Conservation (phyloP, 2,113 vertebrate species). For the Mastomys natalensis region DNA sequence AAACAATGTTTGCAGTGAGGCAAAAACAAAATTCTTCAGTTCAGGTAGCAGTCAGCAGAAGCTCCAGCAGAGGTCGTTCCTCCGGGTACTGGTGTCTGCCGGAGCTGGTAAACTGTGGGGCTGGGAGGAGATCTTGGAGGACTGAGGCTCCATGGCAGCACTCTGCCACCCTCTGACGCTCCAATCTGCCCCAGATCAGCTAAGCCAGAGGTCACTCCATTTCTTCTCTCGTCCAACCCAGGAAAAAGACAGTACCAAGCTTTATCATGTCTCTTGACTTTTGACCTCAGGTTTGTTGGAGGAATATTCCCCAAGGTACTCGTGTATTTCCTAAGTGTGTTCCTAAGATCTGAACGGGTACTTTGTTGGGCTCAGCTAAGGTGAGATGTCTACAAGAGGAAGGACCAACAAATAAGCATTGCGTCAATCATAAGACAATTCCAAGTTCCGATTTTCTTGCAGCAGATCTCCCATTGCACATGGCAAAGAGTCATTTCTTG, state of each 20-base stretch:
- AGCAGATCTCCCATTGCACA: neutral
- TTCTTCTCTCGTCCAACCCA: neutral
- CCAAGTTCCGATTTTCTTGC: no score
- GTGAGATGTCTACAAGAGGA: neutral
- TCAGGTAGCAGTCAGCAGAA: neutral
- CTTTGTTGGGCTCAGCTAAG: no score
- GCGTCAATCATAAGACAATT: accelerated
- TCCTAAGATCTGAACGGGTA: neutral
- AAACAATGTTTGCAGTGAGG: neutral
- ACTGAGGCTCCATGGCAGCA: no score
- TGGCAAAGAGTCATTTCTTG: neutral
- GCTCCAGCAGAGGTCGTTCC: neutral
- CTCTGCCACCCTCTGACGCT: neutral
- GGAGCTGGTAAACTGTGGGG: neutral
- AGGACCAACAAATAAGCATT: neutral
- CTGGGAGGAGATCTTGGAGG: neutral
- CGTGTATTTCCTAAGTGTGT: neutral
- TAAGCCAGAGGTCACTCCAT: neutral
- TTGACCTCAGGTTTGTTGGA: neutral
- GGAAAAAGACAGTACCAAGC: neutral
- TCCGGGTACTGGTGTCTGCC: no score
- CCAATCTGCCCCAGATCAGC: neutral
- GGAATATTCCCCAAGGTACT: neutral
- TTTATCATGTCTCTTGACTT: neutral
- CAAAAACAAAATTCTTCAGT: no score